A percentile compares a stretch with the other conserved stretches of the same genome.
These are phyloP conservation scores for Leptopilina myrica DNA, from an alignment of 2,888 invertebrate species.

Conservation along the genomic window DNA sequence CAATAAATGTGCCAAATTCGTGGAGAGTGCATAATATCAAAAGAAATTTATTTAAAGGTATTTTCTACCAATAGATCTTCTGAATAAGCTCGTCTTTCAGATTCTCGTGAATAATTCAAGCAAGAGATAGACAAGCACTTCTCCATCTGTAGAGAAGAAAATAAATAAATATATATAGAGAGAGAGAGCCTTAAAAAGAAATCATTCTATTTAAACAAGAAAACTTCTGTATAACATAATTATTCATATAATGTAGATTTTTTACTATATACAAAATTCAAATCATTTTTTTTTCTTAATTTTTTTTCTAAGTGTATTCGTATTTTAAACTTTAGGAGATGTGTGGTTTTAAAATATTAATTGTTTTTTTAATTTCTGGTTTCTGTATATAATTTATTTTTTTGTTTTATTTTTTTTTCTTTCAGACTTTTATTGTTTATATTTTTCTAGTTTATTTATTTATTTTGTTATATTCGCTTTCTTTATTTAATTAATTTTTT, in stretches of 20 bases:
- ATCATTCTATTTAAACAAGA: constrained; percentile 8
- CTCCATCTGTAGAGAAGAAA: not conserved
- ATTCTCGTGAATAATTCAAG: constrained; percentile 20
- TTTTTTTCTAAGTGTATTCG: not conserved
- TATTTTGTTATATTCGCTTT: too few relatives aligned
- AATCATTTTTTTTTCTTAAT: not conserved
- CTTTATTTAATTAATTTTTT: too few relatives aligned
- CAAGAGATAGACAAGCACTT: not conserved
- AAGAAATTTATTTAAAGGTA: constrained; percentile 10
- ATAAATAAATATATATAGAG: not conserved
- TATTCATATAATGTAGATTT: not conserved
- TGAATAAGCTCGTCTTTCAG: not conserved
- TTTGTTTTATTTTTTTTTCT: too few relatives aligned
- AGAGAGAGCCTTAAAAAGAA: not conserved
- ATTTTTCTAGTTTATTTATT: too few relatives aligned
- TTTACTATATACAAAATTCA: not conserved
- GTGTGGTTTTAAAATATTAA: too few relatives aligned
- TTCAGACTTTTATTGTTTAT: too few relatives aligned
- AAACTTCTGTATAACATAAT: not conserved
- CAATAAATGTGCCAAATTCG: constrained; percentile 8
- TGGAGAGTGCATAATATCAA: not conserved
- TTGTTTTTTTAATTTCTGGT: too few relatives aligned
- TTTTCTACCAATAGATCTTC: not conserved
- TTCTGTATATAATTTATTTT: too few relatives aligned
- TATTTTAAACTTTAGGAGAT: too few relatives aligned